Evolutionary conservation across 2,113 vertebrate species (phyloP), one percentile per base, ranked within the genome.

Genomic region (Myotis brandtii): DNA sequence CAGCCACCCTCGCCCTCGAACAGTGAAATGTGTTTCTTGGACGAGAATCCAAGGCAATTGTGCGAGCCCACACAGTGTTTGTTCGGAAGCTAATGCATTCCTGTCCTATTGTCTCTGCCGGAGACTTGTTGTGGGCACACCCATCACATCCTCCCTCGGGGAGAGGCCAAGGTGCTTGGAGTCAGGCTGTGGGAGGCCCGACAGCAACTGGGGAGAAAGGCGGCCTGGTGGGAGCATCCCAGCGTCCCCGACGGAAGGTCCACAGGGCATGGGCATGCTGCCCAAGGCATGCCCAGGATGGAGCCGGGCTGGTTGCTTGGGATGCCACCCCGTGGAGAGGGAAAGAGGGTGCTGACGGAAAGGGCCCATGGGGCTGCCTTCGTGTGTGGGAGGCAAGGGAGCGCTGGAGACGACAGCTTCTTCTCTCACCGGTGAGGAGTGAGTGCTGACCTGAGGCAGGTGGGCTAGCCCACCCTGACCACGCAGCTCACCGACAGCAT

Each of bases 21-120:
- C 52, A n/a, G 76, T 0, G 37, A 97, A 85, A 86, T 97, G 95
- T 97, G 80, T 97, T 98, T 97, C 96, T 98, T 97, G 97, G 97
- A 97, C 1, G n/a, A 37, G 95, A 97, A 95, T 97, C 94, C 97
- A 95, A 97, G 86, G 96, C 96, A 48, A 92, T 90, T 96, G 96
- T 96, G 93, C 4, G 89, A 97, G 97, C 96, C 96, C 94, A 97
- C 95, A 96, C 94, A 89, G 93, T 97, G 97, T 97, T 96, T 97
- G 97, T 94, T 97, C 92, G 97, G 97, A 98, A 98, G 97, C 96
- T 52, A 93, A 91, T 64, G 84, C 97, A 97, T 97, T 97, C 97
- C 97, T 95, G 95, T 89, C 96, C 97, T 92, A 97, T 98, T 98
- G 97, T 98, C 96, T 97, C 92, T 46, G 79, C 67, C 0, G 46